Evolutionary conservation across 2,888 invertebrate genomes (phyloP), one percentile per base, ranked within the genome.

Genomic region (Globia sparganii): DNA sequence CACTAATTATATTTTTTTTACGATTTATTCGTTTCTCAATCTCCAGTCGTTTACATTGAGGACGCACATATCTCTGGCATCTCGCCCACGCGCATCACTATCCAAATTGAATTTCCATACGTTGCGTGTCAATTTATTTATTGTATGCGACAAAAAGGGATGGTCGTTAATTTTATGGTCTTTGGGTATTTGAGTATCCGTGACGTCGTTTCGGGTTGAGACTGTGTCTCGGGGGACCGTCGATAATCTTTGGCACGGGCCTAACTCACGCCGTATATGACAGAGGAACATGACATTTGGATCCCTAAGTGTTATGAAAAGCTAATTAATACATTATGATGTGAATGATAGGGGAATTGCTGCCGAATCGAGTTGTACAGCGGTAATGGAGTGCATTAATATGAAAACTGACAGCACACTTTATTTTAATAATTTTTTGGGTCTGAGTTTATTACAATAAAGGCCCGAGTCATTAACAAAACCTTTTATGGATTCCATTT

Each of bases 1-100:
- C 92, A 93, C 93, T 94, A 95, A 95, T 95, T 95, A 94, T 93
- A 93, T 91, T 92, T 92, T 59, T 93, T 91, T 90, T 91, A 91
- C 88, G 81, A 91, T 93, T 92, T 90, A 91, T 92, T 91, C 89
- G 88, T 88, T 89, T 88, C 90, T 90, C 88, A 90, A 91, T 91
- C 90, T 91, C 87, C 80, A 80, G 78, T 87, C 87, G 87, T 87
- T 85, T 90, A 87, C 86, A 92, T 91, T 87, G 91, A 91, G 88
- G 90, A 92, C 90, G 89, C 92, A 89, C 90, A 88, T 92, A 91
- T 93, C 91, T 91, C 91, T 91, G 91, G 88, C 91, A 92, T 91
- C 90, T 90, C 90, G 88, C 92, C 93, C 92, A 93, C 93, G 90
- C 91, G 77, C 88, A 87, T 90, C 90, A 90, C 89, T 90, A 90